These are phyloP conservation scores for Gavia stellata DNA, from an alignment of 2,113 vertebrate genomes.

Conservation along the genomic window DNA sequence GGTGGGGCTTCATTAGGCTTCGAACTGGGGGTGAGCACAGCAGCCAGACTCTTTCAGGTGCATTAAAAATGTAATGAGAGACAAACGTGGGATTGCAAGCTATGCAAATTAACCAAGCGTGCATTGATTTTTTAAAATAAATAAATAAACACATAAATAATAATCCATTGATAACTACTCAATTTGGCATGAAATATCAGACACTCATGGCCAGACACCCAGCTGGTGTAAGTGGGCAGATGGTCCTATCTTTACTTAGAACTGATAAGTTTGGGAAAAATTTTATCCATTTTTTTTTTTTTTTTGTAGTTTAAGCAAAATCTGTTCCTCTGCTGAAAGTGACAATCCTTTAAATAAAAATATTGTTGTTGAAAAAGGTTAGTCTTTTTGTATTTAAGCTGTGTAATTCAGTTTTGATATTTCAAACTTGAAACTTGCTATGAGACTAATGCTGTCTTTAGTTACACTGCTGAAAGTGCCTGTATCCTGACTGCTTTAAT, in stretches of 20 bases:
- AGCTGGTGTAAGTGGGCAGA: constrained; percentile 62
- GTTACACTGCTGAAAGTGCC: neutral
- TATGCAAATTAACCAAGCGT: neutral
- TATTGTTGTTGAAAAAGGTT: constrained; percentile 45
- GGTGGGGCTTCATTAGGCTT: neutral
- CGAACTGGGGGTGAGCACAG: rapidly evolving
- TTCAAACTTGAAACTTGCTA: neutral
- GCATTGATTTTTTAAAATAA: neutral
- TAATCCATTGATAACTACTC: constrained; percentile 46
- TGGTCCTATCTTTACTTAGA: constrained; percentile 58
- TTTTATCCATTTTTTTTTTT: neutral
- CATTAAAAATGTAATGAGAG: neutral
- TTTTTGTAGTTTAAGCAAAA: constrained; percentile 40
- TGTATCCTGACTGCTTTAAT: neutral
- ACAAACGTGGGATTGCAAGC: neutral
- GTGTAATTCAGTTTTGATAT: neutral
- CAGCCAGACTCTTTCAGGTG: neutral
- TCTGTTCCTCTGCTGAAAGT: constrained; percentile 50
- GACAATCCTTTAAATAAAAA: constrained; percentile 50
- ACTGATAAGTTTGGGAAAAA: constrained; percentile 40
- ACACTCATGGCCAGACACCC: constrained; percentile 56
- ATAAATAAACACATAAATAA: constrained; percentile 50
- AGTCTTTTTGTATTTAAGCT: constrained; percentile 52
- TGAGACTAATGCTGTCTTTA: neutral
- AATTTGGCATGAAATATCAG: constrained; percentile 51